Conservation (phyloP, 2,888 invertebrate species). For the Oxycera nigricornis region DNA sequence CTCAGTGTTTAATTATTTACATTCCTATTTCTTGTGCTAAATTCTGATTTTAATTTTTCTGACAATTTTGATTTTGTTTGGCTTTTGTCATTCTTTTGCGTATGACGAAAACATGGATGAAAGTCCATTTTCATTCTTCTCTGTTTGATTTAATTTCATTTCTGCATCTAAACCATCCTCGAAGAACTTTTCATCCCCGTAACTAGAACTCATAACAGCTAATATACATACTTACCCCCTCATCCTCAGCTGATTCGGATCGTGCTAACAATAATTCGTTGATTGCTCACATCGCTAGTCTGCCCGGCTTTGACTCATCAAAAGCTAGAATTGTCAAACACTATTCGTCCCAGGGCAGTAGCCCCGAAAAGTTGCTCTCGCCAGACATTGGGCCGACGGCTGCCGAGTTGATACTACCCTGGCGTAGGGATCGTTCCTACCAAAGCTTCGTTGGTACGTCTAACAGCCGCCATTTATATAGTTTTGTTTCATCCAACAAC, state of each 20-base stretch:
- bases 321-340: constrained; percentile 75
- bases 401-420: constrained; percentile 83
- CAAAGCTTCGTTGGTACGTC: constrained; percentile 75
- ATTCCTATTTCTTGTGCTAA: too few species aligned
- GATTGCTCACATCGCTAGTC: constrained; percentile 73
- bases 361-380: constrained; percentile 57
- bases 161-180: too few species aligned
- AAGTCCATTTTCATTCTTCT: too few species aligned
- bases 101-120: too few species aligned
- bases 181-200: too few species aligned
- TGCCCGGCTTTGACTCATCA: constrained; percentile 73
- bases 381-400: constrained; percentile 73
- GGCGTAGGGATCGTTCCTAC: constrained; percentile 80
- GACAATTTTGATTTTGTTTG: too few species aligned
- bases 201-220: too few species aligned
- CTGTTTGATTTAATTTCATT: too few species aligned
- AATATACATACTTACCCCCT: too few species aligned
- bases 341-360: constrained; percentile 63
- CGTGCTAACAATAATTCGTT: constrained; percentile 71
- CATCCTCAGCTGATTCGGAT: constrained; percentile 60
- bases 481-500: neutral
- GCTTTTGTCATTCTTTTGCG: too few species aligned
- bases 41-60: too few species aligned
- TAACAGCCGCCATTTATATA: neutral
- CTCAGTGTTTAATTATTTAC: too few species aligned